A percentile compares a stretch with the other conserved stretches of the same genome.
phyloP scores from a whole-genome alignment of 2,797 vertebrate species.

The Pangasius mekongensis region DNA sequence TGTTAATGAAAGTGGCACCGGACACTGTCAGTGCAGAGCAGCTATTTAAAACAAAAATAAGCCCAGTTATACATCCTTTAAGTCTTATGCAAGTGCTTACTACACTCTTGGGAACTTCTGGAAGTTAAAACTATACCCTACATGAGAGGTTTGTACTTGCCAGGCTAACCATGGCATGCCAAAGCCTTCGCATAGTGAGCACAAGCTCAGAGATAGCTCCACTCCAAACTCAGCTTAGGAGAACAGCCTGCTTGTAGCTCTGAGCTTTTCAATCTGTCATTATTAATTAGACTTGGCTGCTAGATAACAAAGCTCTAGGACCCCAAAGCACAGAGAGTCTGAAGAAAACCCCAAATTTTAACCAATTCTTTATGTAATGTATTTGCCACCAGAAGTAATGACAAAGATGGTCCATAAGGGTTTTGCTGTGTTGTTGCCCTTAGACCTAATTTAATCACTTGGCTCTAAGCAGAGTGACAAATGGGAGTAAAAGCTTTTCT shows the following conservation, averaged over 20 bases:
- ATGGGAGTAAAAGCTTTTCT: slow-evolving; percentile 47
- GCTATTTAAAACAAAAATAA: background rate
- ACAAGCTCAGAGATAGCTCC: slow-evolving; percentile 15
- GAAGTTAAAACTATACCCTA: background rate
- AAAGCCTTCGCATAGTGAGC: background rate
- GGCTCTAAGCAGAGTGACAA: slow-evolving; percentile 54
- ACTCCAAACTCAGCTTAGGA: slow-evolving; percentile 44
- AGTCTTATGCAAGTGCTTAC: background rate
- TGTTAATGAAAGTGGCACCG: background rate
- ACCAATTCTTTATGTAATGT: slow-evolving; percentile 58
- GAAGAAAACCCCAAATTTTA: slow-evolving; percentile 47
- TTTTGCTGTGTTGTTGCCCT: slow-evolving; percentile 4
- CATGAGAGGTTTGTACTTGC: background rate
- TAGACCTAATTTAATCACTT: slow-evolving; percentile 69
- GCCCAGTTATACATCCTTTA: background rate
- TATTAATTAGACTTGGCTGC: slow-evolving; percentile 61
- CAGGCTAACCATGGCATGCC: background rate
- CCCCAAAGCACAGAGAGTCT: slow-evolving; percentile 61
- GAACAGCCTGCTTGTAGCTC: slow-evolving; percentile 57
- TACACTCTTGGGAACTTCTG: background rate
- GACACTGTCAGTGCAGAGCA: background rate
- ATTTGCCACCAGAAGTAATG: slow-evolving; percentile 22
- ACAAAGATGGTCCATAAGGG: slow-evolving; percentile 8
- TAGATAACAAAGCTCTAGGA: slow-evolving; percentile 57
- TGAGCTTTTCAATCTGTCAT: slow-evolving; percentile 58